Conservation (phyloP, 1,140 invertebrate species). For the Pentalonia nigronervosa region DNA sequence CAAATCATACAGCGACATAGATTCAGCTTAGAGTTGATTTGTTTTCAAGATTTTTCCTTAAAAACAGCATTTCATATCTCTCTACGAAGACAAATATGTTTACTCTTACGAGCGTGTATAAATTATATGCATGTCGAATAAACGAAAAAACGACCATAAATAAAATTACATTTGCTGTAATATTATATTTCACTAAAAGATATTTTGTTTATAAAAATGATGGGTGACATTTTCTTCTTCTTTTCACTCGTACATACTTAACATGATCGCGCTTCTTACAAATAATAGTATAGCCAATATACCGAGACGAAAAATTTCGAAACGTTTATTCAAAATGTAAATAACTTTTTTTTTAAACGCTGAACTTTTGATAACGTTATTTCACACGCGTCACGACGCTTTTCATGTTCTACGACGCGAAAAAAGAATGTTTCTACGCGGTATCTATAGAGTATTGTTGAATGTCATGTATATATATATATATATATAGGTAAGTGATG, state of each 20-base stretch:
- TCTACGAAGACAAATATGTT: not conserved
- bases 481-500: too few species aligned
- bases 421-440: not conserved
- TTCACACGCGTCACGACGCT: not conserved
- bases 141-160: not conserved
- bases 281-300: not conserved
- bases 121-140: not conserved
- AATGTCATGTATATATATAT: not conserved
- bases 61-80: not conserved
- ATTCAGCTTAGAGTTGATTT: not conserved
- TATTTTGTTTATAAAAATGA: not conserved
- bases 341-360: not conserved
- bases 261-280: not conserved
- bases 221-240: not conserved
- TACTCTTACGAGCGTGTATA: not conserved
- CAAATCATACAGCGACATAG: not conserved
- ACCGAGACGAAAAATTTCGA: not conserved
- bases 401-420: not conserved
- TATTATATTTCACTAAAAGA: not conserved
- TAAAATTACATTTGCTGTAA: not conserved
- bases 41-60: not conserved
- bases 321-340: slow-evolving; percentile 13
- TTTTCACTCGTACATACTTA: not conserved
- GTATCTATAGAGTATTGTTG: too few species aligned
- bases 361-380: not conserved